Evolutionary conservation across 2,113 vertebrate species (phyloP).

Genomic region (Tonatia bakeri): DNA sequence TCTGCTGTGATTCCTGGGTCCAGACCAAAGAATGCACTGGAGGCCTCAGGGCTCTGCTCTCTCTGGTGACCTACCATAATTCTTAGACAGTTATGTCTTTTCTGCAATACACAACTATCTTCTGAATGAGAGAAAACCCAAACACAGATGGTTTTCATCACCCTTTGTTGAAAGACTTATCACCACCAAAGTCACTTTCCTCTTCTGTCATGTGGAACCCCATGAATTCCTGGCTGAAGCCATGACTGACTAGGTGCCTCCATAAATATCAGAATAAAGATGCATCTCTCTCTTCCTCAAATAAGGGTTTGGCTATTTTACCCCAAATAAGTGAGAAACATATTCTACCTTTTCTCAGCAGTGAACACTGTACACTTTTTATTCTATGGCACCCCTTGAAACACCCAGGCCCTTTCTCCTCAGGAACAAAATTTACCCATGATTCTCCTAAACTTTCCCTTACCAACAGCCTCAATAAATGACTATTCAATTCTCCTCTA

Average conservation of each 20-base stretch:
- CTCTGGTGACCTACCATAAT: background rate
- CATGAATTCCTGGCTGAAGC: background rate
- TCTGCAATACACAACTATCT: background rate
- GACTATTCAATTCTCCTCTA: background rate
- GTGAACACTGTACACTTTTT: background rate
- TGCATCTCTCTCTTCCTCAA: background rate
- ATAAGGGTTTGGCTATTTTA: background rate
- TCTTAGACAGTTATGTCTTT: background rate
- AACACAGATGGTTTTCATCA: constrained; percentile 13
- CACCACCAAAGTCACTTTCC: background rate
- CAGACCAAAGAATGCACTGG: background rate
- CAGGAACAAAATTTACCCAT: background rate
- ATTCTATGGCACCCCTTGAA: background rate
- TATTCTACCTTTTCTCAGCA: background rate
- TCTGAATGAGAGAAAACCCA: constrained; percentile 12
- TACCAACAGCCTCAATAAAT: background rate
- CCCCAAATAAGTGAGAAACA: background rate
- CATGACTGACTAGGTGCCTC: background rate
- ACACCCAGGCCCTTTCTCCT: background rate
- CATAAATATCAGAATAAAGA: background rate
- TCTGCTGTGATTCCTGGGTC: background rate
- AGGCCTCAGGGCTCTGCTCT: background rate
- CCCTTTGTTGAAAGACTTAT: background rate
- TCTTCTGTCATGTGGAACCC: background rate
- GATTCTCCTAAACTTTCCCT: background rate